A percentile compares a stretch with the other conserved stretches of the same genome.
phyloP scores from a whole-genome alignment of 1,140 invertebrate species.

The Spodoptera litura region DNA sequence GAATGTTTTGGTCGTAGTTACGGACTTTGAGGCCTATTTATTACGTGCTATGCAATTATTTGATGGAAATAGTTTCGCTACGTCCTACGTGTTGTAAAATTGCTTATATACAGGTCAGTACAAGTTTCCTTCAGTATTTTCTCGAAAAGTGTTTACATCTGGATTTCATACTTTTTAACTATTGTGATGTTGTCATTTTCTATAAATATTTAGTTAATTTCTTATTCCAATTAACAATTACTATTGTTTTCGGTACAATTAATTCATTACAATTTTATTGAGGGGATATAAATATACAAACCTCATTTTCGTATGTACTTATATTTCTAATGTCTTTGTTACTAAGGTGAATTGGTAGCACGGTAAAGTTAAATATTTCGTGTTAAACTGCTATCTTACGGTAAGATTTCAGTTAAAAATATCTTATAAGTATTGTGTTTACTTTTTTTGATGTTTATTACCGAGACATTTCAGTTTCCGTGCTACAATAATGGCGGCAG shows the following conservation, averaged over 20 bases:
- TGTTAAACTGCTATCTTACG: slow-evolving; percentile 46
- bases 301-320: slow-evolving; percentile 79
- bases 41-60: slow-evolving; percentile 82
- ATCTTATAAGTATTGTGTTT: slow-evolving; percentile 79
- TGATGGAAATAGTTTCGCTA: slow-evolving; percentile 78
- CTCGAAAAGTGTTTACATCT: slow-evolving; percentile 85
- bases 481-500: slow-evolving; percentile 85
- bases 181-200: slow-evolving; percentile 77
- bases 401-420: slow-evolving; percentile 51
- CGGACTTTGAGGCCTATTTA: slow-evolving; percentile 81
- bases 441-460: slow-evolving; percentile 83
- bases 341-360: slow-evolving; percentile 62
- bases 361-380: slow-evolving; percentile 37
- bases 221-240: slow-evolving; percentile 29
- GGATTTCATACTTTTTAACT: slow-evolving; percentile 78
- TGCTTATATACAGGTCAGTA: slow-evolving; percentile 76
- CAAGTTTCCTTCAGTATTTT: slow-evolving; percentile 70
- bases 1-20: slow-evolving; percentile 86
- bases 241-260: slow-evolving; percentile 45
- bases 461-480: slow-evolving; percentile 82
- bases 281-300: slow-evolving; percentile 73
- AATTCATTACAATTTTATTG: slow-evolving; percentile 59
- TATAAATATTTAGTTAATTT: slow-evolving; percentile 54
- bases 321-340: slow-evolving; percentile 76
- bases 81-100: slow-evolving; percentile 73